phyloP scores from a whole-genome alignment of 2,888 invertebrate species.

The Pterobdella sp. region DNA sequence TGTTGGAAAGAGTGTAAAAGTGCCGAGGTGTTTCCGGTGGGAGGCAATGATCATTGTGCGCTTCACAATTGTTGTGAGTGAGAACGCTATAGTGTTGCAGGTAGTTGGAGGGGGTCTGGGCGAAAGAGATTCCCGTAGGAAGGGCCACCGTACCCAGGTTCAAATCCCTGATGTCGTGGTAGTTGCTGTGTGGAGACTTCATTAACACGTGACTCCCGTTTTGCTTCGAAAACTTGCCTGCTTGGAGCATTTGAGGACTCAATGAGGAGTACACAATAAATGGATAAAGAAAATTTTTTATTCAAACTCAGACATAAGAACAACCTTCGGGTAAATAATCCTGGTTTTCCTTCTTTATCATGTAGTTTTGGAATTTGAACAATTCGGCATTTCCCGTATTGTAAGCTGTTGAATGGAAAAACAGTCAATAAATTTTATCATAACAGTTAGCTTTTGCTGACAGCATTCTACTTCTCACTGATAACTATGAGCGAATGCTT shows the following conservation, averaged over 20 bases:
- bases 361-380: slow-evolving; percentile 9
- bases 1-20: slow-evolving; percentile 24
- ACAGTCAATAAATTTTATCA: too few relatives aligned
- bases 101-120: background rate
- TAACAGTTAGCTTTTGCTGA: too few relatives aligned
- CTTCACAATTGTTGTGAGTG: background rate
- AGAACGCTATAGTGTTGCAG: slow-evolving; percentile 1
- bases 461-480: too few relatives aligned
- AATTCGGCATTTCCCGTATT: slow-evolving; percentile 2
- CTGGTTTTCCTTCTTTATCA: background rate
- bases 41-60: background rate
- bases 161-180: slow-evolving; percentile 4
- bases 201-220: background rate
- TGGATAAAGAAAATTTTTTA: background rate
- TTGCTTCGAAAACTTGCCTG: background rate
- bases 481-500: too few relatives aligned
- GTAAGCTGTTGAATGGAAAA: background rate
- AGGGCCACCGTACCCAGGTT: background rate
- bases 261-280: background rate
- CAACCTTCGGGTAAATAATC: background rate
- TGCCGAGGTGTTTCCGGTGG: slow-evolving; percentile 9
- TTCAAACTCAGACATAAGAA: background rate
- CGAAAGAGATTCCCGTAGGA: background rate
- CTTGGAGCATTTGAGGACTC: background rate
- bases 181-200: background rate